Evolutionary conservation across 2,113 vertebrate species (phyloP), one percentile per base, ranked within the genome.

Genomic region (Caracal caracal): DNA sequence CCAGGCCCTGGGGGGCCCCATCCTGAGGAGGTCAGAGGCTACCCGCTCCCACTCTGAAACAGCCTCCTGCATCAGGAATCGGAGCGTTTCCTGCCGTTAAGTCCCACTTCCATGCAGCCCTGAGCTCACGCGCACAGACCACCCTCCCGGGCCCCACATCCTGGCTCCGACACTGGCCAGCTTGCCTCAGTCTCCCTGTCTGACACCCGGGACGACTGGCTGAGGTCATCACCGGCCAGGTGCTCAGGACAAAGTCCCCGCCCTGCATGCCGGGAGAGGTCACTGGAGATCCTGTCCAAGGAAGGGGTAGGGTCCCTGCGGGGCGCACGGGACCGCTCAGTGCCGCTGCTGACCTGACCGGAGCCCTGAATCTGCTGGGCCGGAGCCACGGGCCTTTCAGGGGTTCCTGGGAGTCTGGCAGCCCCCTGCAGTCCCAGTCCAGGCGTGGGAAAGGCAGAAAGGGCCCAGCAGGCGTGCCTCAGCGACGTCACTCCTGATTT

Each of bases 31-130:
- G 1, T 37, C 20, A 1, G 40, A 16, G 53, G 40, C 5, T 12
- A 1, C 28, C 37, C 1, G 2, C 43, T 49, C 30, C 43, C 53
- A 22, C 37, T 35, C 59, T 5, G 75, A 10, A 49, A 28, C 0
- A 10, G 8, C 17, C 75, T 19, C 75, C n/a, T 15, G 16, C 5
- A 0, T 5, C 30, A 4, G 10, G 68, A 17, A 16, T 1, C 0
- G 8, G 0, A 0, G 11, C 1, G 10, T 15, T 35, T 15, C 47
- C 47, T 2, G 12, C 26, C 2, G 0, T 24, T 2, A 0, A 0
- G 1, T 37, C 19, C 20, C 0, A 11, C 15, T 20, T 63, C 59
- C 17, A 5, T 17, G 24, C 3, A 47, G 59, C n/a, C 20, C 0
- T 13, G 53, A 13, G 2, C 28, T 22, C 28, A 10, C 13, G 6